phyloP scores from a whole-genome alignment of 2,797 vertebrate species.

The Acestrorhynchus altus region DNA sequence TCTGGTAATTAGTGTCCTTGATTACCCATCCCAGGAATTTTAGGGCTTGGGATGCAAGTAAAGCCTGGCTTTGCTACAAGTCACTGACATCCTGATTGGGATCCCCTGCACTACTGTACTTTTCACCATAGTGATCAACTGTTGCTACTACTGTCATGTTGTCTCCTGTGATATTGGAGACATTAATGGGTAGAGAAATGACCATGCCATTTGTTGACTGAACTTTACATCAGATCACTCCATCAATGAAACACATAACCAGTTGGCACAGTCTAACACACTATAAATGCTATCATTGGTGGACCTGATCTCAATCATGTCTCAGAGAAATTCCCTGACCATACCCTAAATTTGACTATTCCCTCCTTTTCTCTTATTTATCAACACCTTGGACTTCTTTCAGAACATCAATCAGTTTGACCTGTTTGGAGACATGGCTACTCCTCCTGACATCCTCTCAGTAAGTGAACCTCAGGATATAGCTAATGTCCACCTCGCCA shows the following conservation, averaged over 20 bases:
- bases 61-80: neutral
- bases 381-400: constrained; percentile 54
- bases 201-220: neutral
- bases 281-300: neutral
- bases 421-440: constrained; percentile 99
- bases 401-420: constrained; percentile 99
- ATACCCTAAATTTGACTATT: neutral
- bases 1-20: neutral
- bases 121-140: neutral
- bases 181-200: neutral
- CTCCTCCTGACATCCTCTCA: constrained; percentile 92
- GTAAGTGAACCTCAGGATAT: constrained; percentile 79
- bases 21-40: neutral
- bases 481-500: neutral
- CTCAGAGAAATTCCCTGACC: neutral
- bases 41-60: neutral
- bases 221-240: constrained; percentile 1
- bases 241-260: neutral
- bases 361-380: neutral
- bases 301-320: constrained; percentile 2
- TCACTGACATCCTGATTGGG: neutral
- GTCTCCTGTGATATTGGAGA: neutral
- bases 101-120: neutral
- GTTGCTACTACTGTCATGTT: neutral
- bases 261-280: neutral